These are phyloP conservation scores for Xiphophorus birchmanni DNA, from an alignment of 2,797 vertebrate genomes.

Conservation along the genomic window DNA sequence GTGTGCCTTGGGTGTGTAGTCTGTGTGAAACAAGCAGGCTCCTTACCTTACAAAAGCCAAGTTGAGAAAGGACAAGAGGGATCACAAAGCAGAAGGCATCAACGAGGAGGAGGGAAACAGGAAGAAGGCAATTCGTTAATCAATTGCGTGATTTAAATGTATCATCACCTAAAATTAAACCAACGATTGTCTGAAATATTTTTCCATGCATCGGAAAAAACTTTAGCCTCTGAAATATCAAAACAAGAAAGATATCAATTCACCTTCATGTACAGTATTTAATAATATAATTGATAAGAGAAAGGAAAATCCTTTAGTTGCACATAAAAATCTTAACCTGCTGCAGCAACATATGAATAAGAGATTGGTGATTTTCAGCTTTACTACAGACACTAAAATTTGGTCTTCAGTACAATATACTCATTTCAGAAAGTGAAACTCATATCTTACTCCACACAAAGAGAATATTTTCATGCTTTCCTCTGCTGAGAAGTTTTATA, in stretches of 20 bases:
- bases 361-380: neutral
- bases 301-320: neutral
- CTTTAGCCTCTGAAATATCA: neutral
- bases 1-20: slow-evolving; percentile 58
- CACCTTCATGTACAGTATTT: neutral
- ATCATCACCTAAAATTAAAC: slow-evolving; percentile 1
- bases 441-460: neutral
- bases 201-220: neutral
- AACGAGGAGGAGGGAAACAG: slow-evolving; percentile 39
- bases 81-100: slow-evolving; percentile 34
- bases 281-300: neutral
- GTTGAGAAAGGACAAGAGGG: slow-evolving; percentile 68
- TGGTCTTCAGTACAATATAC: neutral
- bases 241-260: neutral
- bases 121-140: slow-evolving; percentile 95
- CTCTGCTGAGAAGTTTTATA: neutral
- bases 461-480: neutral
- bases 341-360: neutral
- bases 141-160: slow-evolving; percentile 24
- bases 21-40: slow-evolving; percentile 87
- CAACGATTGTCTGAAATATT: neutral
- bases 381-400: neutral
- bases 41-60: slow-evolving; percentile 99
- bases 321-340: neutral
- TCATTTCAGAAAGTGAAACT: slow-evolving; percentile 1